phyloP scores from a whole-genome alignment of 2,113 vertebrate species.

The Phylloscopus trochiloides region DNA sequence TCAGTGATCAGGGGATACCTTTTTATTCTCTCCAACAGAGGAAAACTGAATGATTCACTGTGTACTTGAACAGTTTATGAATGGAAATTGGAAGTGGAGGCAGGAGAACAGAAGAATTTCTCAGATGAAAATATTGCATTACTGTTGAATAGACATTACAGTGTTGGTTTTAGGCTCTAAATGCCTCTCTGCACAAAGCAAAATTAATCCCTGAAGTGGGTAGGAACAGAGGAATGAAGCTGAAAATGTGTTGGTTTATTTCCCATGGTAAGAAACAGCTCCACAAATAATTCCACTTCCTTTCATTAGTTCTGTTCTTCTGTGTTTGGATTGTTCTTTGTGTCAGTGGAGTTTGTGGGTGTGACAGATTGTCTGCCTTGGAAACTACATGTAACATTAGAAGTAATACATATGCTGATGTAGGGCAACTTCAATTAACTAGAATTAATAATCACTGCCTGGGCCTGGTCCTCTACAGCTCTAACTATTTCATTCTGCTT shows the following conservation, averaged over 20 bases:
- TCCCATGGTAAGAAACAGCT: not conserved
- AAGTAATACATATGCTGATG: not conserved
- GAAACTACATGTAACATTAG: not conserved
- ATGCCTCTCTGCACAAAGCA: not conserved
- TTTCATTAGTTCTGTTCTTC: not conserved
- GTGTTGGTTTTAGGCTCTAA: not conserved
- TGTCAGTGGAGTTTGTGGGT: not conserved
- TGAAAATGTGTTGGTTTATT: not conserved
- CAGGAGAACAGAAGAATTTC: not conserved
- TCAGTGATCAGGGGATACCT: not conserved
- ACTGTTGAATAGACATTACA: not conserved
- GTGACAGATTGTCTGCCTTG: not conserved
- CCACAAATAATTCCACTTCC: not conserved
- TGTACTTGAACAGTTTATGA: not conserved
- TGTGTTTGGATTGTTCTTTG: not conserved
- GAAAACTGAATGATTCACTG: not conserved
- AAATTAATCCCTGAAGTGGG: not conserved
- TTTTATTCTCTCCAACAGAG: not conserved
- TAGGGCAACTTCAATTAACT: not conserved
- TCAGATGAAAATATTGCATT: not conserved
- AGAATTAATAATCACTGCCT: not conserved
- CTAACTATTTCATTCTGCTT: not conserved
- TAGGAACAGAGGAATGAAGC: not conserved
- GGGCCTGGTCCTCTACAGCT: not conserved
- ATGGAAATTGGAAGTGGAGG: not conserved